phyloP scores from a whole-genome alignment of 1,140 invertebrate species.

The Drosophila lowei region DNA sequence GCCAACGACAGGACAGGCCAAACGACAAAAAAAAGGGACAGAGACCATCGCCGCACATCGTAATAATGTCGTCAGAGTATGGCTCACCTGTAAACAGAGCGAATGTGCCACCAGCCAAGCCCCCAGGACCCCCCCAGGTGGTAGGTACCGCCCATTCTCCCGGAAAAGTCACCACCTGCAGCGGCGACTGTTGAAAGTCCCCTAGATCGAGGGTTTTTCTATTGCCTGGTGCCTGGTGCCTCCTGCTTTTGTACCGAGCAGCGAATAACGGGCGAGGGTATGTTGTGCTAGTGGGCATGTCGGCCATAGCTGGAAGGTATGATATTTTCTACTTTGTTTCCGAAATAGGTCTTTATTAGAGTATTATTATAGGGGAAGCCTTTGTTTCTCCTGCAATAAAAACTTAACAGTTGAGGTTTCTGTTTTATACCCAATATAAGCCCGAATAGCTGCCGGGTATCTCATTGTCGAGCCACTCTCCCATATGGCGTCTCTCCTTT shows the following conservation, averaged over 20 bases:
- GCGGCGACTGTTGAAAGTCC: constrained; percentile 57
- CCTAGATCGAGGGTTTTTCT: not conserved
- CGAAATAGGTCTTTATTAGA: too few species aligned
- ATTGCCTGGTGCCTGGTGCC: constrained; percentile 6
- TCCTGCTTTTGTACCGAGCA: not conserved
- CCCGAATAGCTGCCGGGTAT: too few species aligned
- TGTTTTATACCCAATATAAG: too few species aligned
- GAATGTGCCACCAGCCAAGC: too few species aligned
- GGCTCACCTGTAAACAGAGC: constrained; percentile 59
- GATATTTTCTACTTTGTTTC: too few species aligned
- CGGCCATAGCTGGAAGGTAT: too few species aligned
- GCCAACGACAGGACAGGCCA: constrained; percentile 56
- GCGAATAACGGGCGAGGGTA: too few species aligned
- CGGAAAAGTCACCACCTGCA: constrained; percentile 42
- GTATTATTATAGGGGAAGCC: too few species aligned
- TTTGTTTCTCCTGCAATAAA: too few species aligned
- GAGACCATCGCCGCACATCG: constrained; percentile 36
- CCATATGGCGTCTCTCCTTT: not conserved
- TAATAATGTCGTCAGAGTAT: constrained; percentile 64
- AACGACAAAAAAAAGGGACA: constrained; percentile 23
- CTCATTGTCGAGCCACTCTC: too few species aligned
- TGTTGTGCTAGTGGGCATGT: not conserved
- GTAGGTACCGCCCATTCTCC: not conserved
- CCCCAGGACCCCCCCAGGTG: not conserved
- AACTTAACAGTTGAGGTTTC: too few species aligned